Base-by-base conservation (phyloP, 2,888 invertebrate species). In the Lycophotia porphyrea region DNA sequence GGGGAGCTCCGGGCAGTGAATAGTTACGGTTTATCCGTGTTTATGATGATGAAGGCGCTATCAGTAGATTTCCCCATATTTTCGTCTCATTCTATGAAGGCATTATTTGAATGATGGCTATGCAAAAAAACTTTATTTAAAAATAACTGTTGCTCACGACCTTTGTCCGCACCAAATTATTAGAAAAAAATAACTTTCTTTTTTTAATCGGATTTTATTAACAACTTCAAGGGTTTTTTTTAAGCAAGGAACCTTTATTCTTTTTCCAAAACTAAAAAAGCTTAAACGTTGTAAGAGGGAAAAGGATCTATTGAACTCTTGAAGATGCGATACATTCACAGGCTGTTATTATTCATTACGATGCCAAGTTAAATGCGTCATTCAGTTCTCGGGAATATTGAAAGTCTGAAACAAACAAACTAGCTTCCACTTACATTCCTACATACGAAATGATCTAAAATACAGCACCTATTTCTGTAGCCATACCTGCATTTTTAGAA, bases 331-430 rank as follows among this genome's bases (percentile, higher is more conserved):
- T 34, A 21, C 5, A 47, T 77, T 55, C n/a, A 36, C 21, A 55
- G 8, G 2, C 18, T 15, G 34, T 65, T 42, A 66, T 66, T 66
- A 55, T 55, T 36, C 15, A n/a, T 21, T 42, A 11, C 15, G 27
- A 76, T 34, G 36, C 9, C 31, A 11, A 47, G 44, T 31, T 21
- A 42, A 78, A 42, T 44, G 60, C 71, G 27, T 79, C 79, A 61
- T 42, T 15, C 24, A 42, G 18, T 60, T 70, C 47, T 27, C 15
- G 7, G 27, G 5, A 66, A 70, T 42, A 11, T n/a, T 42, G 31
- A 9, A 18, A 58, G 9, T 31, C 34, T 21, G 21, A 61, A 36
- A 36, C 36, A 52, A 36, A 52, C 67, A 68, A 13, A n/a, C n/a
- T 15, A 15, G 61, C 7, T 3, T 63, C 2, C n/a, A 39, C 8